Evolutionary conservation across 1,140 invertebrate species (phyloP).

Genomic region (Apis florea): DNA sequence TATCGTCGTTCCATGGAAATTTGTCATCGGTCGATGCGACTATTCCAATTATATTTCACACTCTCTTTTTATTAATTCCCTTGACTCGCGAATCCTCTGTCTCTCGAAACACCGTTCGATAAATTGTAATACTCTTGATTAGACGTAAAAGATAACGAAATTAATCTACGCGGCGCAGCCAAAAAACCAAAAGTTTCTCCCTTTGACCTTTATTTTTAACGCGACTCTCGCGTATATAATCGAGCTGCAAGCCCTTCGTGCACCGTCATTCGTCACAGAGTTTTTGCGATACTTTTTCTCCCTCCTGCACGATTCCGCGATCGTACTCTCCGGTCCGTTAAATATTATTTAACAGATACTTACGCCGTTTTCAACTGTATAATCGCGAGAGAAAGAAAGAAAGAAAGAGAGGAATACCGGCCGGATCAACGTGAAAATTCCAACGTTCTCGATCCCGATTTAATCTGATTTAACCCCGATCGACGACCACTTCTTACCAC

Average conservation of each 20-base stretch:
- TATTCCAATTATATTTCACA: too few relatives aligned
- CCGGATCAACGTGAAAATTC: neutral
- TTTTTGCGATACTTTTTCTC: neutral
- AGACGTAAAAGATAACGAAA: too few relatives aligned
- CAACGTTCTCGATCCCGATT: constrained; percentile 29
- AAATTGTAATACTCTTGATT: too few relatives aligned
- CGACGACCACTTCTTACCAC: constrained; percentile 28
- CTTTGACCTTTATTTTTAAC: neutral
- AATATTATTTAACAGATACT: neutral
- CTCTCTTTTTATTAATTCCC: neutral
- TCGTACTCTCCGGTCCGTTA: neutral
- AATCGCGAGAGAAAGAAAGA: neutral
- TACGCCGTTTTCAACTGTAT: neutral
- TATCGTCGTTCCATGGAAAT: neutral
- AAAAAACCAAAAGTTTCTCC: neutral
- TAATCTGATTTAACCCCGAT: constrained; percentile 50
- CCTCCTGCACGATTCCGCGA: neutral
- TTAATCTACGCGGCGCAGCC: neutral
- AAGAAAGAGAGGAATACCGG: neutral
- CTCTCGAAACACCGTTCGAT: too few relatives aligned
- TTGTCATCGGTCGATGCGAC: neutral
- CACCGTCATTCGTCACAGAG: constrained; percentile 1
- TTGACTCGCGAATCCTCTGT: too few relatives aligned
- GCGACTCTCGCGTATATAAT: neutral
- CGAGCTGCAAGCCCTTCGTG: neutral